phyloP scores from a whole-genome alignment of 2,797 vertebrate genomes.

The Semotilus atromaculatus region DNA sequence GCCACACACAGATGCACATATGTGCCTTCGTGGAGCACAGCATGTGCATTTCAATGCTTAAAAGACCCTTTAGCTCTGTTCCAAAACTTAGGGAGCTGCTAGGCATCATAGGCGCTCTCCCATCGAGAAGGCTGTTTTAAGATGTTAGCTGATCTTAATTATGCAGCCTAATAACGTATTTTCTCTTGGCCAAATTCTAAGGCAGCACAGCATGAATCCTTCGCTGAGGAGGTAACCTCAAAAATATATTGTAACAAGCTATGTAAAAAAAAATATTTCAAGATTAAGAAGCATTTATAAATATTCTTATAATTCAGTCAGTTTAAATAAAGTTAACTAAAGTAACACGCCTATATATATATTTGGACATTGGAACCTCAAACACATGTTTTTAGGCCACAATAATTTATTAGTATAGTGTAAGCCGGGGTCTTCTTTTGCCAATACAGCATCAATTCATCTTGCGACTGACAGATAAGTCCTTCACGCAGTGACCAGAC shows the following conservation, averaged over 20 bases:
- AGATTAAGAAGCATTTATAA: not conserved
- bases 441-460: not conserved
- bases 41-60: slow-evolving; percentile 18
- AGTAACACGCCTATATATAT: not conserved
- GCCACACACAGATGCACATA: slow-evolving; percentile 31
- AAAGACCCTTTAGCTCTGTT: slow-evolving; percentile 2
- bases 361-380: not conserved
- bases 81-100: slow-evolving; percentile 1
- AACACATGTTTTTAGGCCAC: not conserved
- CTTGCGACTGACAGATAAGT: not conserved
- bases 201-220: slow-evolving; percentile 8
- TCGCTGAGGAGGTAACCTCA: not conserved
- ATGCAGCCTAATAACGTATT: not conserved
- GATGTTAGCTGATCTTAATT: slow-evolving; percentile 6
- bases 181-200: not conserved
- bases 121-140: not conserved
- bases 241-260: not conserved
- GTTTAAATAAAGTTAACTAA: not conserved
- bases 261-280: not conserved
- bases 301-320: not conserved
- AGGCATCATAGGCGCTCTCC: not conserved
- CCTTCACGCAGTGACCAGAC: not conserved
- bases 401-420: not conserved
- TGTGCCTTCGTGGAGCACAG: not conserved
- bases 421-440: not conserved